These are phyloP conservation scores for Vandiemenella viatica DNA, from an alignment of 2,888 invertebrate genomes.

Conservation along the genomic window DNA sequence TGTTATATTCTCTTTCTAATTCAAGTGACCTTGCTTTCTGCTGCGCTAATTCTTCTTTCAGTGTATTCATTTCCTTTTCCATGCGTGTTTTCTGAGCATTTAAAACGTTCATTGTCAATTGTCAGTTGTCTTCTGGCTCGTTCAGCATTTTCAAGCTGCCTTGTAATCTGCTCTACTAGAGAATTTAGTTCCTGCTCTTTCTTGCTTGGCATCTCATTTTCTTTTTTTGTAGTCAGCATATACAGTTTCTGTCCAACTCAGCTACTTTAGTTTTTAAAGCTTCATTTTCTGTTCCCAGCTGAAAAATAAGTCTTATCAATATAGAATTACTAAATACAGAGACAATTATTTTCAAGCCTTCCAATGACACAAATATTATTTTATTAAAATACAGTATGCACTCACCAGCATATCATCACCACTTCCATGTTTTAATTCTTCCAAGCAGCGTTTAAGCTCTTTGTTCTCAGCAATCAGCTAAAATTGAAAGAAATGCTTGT, in stretches of 20 bases:
- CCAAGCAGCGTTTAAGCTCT: no score
- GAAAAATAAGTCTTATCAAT: conserved; percentile 9
- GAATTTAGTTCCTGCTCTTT: conserved; percentile 17
- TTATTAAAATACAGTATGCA: no score
- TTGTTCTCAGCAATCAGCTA: no score
- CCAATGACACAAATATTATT: no score
- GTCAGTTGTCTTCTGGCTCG: conserved; percentile 22
- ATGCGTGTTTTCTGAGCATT: conserved; percentile 26
- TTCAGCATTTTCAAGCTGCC: conserved; percentile 18
- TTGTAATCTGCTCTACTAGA: conserved; percentile 17
- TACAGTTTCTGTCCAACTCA: conserved; percentile 3
- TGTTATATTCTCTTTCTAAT: conserved; percentile 4
- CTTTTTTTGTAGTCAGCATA: background rate
- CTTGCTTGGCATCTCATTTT: conserved; percentile 6
- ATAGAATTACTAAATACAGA: no score
- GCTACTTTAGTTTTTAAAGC: conserved; percentile 15
- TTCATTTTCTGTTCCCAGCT: conserved; percentile 23
- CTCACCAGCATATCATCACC: no score
- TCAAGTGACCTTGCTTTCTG: background rate
- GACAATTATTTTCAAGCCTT: no score
- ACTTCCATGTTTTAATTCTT: no score
- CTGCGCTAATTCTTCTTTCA: conserved; percentile 9
- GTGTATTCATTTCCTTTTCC: conserved; percentile 6
- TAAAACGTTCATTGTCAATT: conserved; percentile 33
- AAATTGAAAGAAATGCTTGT: no score